Evolutionary conservation across 2,888 invertebrate genomes (phyloP), one percentile per base, ranked within the genome.

Genomic region (Amphipoea oculea): DNA sequence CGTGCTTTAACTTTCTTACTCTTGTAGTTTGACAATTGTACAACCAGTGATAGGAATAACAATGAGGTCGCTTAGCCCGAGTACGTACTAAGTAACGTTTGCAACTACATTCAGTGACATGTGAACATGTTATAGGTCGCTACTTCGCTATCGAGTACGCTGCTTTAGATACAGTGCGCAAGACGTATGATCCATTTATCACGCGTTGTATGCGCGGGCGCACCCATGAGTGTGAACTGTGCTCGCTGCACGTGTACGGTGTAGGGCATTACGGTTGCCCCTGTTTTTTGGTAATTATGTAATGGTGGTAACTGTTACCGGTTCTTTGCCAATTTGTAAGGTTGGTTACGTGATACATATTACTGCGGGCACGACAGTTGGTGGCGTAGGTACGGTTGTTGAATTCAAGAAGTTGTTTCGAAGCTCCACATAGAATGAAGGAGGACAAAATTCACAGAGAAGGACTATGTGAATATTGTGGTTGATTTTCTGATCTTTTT

Each of bases 171-270:
- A 75, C 45, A 45, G 77, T 83, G 67, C 29, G 72, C 73, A 78
- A 76, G 80, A 74, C n/a, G 72, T 73, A 67, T 89, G 88, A 89
- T 86, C 86, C 65, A 88, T 85, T 89, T 89, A 81, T 65, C 66
- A 69, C 62, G 57, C 81, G 74, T 62, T 74, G 78, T 76, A 65
- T 84, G 83, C 85, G 80, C 79, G 63, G 90, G 87, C 90, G 82
- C 90, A 89, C 90, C 90, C 71, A 84, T 74, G 60, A 82, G 83
- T 82, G 87, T 81, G 83, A 83, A 79, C 67, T 70, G 78, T 71
- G 79, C 17, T 67, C 71, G 51, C 42, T 75, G 82, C 86, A 36
- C 36, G 29, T 29, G 85, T 86, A 62, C 36, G 48, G 85, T 85
- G 85, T 86, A 62, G 42, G 48, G 85, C 75, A 79, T 79, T 84